These are phyloP conservation scores for Nephrotoma flavescens DNA, from an alignment of 2,888 invertebrate species.

Conservation along the genomic window DNA sequence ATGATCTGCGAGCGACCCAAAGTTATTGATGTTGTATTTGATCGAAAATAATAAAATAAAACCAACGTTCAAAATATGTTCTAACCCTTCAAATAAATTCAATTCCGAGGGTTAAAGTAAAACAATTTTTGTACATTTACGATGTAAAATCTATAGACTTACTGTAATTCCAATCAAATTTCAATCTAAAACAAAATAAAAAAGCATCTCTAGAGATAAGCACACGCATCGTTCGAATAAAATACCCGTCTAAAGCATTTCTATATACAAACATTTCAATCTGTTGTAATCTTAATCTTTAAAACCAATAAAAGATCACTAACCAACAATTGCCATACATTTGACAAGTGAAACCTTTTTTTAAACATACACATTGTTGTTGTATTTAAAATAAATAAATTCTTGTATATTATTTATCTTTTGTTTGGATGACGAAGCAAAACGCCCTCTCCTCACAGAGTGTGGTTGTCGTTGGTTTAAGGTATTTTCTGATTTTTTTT, in stretches of 20 bases:
- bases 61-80: too few species aligned
- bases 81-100: too few species aligned
- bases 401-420: not conserved
- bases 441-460: not conserved
- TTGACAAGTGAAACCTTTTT: conserved; percentile 2
- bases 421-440: conserved; percentile 2
- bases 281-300: conserved; percentile 1
- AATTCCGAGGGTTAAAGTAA: too few species aligned
- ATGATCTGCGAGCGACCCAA: too few species aligned
- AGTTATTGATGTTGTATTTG: too few species aligned
- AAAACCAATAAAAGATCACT: conserved; percentile 3
- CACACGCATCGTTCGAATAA: not conserved
- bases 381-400: not conserved
- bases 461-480: not conserved
- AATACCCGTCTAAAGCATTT: not conserved
- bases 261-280: not conserved
- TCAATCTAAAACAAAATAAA: not conserved
- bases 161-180: not conserved
- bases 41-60: too few species aligned
- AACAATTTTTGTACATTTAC: too few species aligned
- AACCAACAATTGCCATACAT: not conserved
- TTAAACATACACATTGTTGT: not conserved
- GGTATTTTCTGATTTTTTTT: not conserved
- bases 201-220: not conserved
- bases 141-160: not conserved